Conservation (phyloP, 64 coral and sea anemone species). For the Stichodactyla mertensii region DNA sequence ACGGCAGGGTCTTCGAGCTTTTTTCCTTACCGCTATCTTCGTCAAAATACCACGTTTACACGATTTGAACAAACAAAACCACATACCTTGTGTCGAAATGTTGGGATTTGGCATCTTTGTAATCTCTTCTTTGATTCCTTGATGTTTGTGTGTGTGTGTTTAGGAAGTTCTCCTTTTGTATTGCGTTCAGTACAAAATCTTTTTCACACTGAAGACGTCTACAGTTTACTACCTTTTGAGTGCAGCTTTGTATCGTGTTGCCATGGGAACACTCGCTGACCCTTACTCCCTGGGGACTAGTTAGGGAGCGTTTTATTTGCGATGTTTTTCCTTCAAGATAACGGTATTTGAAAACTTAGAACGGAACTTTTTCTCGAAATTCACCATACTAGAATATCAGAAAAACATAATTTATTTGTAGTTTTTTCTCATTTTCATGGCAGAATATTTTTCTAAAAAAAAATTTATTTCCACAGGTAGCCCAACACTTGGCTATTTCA, state of each 20-base stretch:
- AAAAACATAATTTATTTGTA: no score
- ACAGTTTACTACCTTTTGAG: neutral
- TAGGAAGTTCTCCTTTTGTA: neutral
- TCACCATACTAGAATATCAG: no score
- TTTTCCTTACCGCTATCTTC: neutral
- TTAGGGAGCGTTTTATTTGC: no score
- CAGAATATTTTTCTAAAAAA: no score
- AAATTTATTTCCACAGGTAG: no score
- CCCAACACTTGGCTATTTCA: no score
- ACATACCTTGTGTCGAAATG: conserved; percentile 71
- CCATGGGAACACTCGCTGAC: neutral
- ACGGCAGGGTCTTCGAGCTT: neutral
- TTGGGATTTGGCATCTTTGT: conserved; percentile 71
- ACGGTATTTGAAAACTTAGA: no score
- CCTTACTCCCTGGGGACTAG: neutral
- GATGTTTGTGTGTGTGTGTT: neutral
- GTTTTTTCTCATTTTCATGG: no score
- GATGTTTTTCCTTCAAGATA: no score
- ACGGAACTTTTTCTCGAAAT: no score
- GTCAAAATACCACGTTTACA: neutral
- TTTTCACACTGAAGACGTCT: neutral
- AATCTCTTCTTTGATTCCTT: neutral
- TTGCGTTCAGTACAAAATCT: neutral
- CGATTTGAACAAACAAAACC: neutral
- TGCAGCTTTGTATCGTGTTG: conserved; percentile 17